phyloP scores from a whole-genome alignment of 2,113 vertebrate genomes.

The Catharus fuscescens region DNA sequence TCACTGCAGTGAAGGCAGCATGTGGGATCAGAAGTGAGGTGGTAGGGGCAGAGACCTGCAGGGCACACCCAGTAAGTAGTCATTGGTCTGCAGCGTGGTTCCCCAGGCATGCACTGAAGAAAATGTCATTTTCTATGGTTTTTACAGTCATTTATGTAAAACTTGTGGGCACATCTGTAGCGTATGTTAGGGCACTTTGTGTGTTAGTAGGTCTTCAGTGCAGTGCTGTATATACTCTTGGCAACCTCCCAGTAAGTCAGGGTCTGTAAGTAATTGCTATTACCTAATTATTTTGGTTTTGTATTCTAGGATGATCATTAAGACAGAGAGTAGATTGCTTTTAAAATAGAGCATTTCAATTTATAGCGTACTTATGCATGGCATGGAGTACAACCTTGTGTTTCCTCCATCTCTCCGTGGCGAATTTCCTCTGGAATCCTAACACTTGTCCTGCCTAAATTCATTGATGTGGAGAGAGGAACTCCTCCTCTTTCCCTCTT shows the following conservation, averaged over 20 bases:
- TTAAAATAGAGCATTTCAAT: background rate
- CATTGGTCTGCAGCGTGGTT: background rate
- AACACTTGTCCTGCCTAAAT: background rate
- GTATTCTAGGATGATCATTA: background rate
- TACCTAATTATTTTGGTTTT: background rate
- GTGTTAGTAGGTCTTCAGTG: background rate
- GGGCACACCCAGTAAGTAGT: background rate
- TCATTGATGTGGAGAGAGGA: background rate
- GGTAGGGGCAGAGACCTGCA: background rate
- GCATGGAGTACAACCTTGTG: background rate
- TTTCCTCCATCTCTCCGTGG: background rate
- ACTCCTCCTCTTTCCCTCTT: slow-evolving; percentile 36
- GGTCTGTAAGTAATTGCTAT: background rate
- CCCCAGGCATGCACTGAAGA: background rate
- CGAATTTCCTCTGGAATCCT: background rate
- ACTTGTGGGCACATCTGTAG: background rate
- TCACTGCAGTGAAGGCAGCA: rapidly evolving
- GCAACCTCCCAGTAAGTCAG: background rate
- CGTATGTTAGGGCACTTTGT: background rate
- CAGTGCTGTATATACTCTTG: background rate
- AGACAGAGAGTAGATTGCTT: background rate
- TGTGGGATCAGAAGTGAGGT: too few relatives aligned
- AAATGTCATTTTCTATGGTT: rapidly evolving
- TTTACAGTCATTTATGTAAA: background rate
- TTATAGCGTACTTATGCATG: background rate